Base-by-base conservation (phyloP, 2,113 vertebrate genomes). In the Sylvilagus bachmani region DNA sequence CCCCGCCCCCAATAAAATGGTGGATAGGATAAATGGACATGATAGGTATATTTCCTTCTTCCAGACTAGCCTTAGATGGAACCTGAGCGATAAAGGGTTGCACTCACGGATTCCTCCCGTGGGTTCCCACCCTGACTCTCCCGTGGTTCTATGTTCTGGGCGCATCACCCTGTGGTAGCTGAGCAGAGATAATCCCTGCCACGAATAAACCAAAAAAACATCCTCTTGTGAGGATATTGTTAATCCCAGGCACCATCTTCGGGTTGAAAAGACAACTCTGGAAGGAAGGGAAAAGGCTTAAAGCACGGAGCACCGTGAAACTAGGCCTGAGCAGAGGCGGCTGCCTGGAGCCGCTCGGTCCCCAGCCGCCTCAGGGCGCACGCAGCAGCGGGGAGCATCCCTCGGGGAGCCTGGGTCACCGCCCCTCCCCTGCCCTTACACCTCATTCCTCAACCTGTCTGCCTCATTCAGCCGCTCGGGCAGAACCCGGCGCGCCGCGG, bases 311-410 rank as follows among this genome's bases (percentile, higher is more conserved):
- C 87, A 58, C 53, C 5, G 2, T 22, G 58, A 67, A 36, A 53
- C 51, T 17, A 94, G 92, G 93, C 92, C 84, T n/a, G 49, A 80
- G 78, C 85, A 22, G 27, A 62, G 25, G 27, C 64, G 5, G 33
- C 22, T 31, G 64, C 9, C 27, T 31, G 61, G 22, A 25, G 44
- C 31, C 14, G 22, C 2, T 0, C 38, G 64, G 66, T 24, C 44
- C 17, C 2, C 31, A 36, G 36, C 16, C 86, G 13, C 33, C 1
- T 31, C 36, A 44, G 49, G 53, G 55, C 14, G 5, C 19, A 73
- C 12, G 36, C 55, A 64, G 31, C 49, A 64, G 5, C 49, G 36
- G 33, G 27, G 14, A 29, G 53, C 75, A 69, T 70, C 75, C 29
- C n/a, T 44, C 33, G 24, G 38, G 73, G 33, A 86, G 29, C 27